Evolutionary conservation across 92 coral and sea anemone species (phyloP).

Genomic region (Desmophyllum pertusum): DNA sequence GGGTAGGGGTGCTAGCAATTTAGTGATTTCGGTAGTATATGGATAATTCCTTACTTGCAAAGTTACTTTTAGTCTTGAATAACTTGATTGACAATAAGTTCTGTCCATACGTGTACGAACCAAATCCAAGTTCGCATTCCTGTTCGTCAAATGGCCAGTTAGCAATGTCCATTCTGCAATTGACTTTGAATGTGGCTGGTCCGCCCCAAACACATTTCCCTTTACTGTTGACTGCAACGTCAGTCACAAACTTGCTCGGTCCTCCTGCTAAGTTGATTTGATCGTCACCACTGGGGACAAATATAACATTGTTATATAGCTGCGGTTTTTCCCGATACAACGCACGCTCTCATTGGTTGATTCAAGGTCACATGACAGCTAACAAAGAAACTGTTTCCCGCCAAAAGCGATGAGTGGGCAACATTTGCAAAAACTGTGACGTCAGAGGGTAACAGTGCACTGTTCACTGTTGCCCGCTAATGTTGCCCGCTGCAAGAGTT

Average conservation of each 20-base stretch:
- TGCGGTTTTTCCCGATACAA: too few relatives aligned
- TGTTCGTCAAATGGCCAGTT: conserved; percentile 77
- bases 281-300: conserved; percentile 55
- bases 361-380: too few relatives aligned
- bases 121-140: conserved; percentile 55
- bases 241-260: conserved; percentile 48
- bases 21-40: too few relatives aligned
- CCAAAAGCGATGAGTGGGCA: too few relatives aligned
- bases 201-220: conserved; percentile 64
- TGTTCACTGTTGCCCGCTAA: too few relatives aligned
- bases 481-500: too few relatives aligned
- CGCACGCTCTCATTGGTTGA: too few relatives aligned
- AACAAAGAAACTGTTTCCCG: too few relatives aligned
- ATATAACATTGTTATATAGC: too few relatives aligned
- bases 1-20: neutral
- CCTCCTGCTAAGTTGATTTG: conserved; percentile 62
- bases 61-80: conserved; percentile 33
- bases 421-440: too few relatives aligned
- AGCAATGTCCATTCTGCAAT: conserved; percentile 55
- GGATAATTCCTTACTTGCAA: conserved; percentile 35
- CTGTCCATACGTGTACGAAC: conserved; percentile 55
- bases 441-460: too few relatives aligned
- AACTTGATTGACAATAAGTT: conserved; percentile 34
- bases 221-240: conserved; percentile 28
- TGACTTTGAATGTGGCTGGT: conserved; percentile 68